Evolutionary conservation across 2,113 vertebrate genomes (phyloP).

Genomic region (Todiramphus chloris): DNA sequence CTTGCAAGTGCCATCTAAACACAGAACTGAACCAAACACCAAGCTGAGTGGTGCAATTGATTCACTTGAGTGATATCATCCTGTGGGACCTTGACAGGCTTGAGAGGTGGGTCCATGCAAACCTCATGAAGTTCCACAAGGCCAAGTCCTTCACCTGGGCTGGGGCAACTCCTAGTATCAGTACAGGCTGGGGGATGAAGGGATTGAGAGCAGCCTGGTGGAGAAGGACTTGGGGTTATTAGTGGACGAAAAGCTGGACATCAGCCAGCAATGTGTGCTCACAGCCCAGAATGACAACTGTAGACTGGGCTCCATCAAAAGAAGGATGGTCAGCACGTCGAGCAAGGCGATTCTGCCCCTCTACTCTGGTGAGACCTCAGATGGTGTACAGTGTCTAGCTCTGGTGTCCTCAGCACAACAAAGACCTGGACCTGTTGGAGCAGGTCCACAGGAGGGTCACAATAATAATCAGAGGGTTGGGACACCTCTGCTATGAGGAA

Average conservation of each 20-base stretch:
- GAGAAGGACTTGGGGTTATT: background rate
- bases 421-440: background rate
- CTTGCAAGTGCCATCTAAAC: background rate
- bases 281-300: background rate
- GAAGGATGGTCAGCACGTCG: accelerated
- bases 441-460: background rate
- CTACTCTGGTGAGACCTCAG: background rate
- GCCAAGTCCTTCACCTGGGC: background rate
- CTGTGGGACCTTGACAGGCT: background rate
- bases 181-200: background rate
- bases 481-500: background rate
- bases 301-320: background rate
- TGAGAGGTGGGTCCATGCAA: background rate
- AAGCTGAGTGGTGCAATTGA: background rate
- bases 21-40: background rate
- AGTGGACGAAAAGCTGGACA: background rate
- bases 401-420: background rate
- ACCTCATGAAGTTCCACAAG: background rate
- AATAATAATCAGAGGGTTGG: background rate
- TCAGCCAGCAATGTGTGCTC: accelerated
- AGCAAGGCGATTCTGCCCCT: background rate
- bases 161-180: background rate
- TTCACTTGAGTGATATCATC: accelerated
- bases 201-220: background rate
- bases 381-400: background rate